Percentiles rank a stretch among this genome's conserved stretches.
Conservation (phyloP, 2,797 vertebrate genomes). For the Thaleichthys pacificus region DNA sequence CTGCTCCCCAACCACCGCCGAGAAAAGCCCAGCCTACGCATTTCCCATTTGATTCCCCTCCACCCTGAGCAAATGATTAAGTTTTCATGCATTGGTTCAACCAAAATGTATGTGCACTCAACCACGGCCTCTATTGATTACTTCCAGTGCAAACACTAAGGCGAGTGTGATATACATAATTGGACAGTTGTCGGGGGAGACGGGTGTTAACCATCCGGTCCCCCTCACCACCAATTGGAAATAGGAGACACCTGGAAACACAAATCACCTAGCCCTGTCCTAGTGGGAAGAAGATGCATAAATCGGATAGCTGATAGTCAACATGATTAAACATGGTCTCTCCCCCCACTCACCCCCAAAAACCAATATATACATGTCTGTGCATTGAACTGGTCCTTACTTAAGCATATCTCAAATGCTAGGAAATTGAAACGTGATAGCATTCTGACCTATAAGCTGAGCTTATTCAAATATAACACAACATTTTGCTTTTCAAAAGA, state of each 20-base stretch:
- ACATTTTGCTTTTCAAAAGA: no score
- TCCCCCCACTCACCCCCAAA: conserved; percentile 19
- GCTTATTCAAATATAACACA: no score
- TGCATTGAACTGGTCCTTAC: no score
- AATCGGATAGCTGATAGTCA: conserved; percentile 23
- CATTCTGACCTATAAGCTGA: no score
- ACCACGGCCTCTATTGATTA: conserved; percentile 99
- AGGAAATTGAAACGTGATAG: no score
- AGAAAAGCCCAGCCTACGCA: conserved; percentile 54
- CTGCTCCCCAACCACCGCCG: conserved; percentile 32
- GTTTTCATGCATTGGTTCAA: conserved; percentile 97
- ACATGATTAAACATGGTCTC: no score
- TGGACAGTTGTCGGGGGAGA: conserved; percentile 96
- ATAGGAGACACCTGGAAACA: conserved; percentile 85
- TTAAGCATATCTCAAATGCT: no score
- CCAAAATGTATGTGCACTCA: conserved; percentile 98
- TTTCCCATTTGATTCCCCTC: conserved; percentile 87
- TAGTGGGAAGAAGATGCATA: conserved; percentile 28
- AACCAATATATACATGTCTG: conserved; percentile 3
- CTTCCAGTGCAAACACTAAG: conserved; percentile 97
- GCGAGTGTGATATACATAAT: conserved; percentile 97
- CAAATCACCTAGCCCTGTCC: conserved; percentile 69
- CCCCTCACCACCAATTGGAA: conserved; percentile 60
- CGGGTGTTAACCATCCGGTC: conserved; percentile 80
- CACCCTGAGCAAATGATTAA: conserved; percentile 93